Percentiles rank a stretch among this genome's conserved stretches.
phyloP scores from a whole-genome alignment of 1,140 invertebrate genomes.

The Habropoda laboriosa region DNA sequence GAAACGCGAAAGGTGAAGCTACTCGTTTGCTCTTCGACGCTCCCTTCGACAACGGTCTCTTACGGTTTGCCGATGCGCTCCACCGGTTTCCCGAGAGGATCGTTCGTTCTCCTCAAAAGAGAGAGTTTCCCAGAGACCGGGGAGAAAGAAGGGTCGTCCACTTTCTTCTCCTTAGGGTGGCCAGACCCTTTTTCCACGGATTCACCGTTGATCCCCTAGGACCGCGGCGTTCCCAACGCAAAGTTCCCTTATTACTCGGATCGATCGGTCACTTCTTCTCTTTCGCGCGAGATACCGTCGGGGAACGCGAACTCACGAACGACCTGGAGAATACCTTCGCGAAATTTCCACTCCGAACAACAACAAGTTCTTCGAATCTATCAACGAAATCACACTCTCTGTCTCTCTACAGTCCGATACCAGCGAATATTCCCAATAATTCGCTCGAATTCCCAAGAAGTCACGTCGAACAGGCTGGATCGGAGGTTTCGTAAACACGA shows the following conservation, averaged over 20 bases:
- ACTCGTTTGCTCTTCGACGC: constrained; percentile 21
- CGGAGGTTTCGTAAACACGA: too few species aligned
- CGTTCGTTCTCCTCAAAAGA: constrained; percentile 43
- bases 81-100: constrained; percentile 56
- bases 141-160: constrained; percentile 47
- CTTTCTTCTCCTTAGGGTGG: constrained; percentile 50
- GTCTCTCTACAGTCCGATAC: too few species aligned
- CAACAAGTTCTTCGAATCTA: too few species aligned
- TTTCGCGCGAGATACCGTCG: too few species aligned
- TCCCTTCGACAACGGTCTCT: constrained; percentile 37
- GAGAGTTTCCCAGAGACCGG: constrained; percentile 33
- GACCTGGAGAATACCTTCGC: too few species aligned
- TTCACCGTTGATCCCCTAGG: constrained; percentile 33
- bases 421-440: too few species aligned
- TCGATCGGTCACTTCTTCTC: constrained; percentile 53
- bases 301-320: too few species aligned
- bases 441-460: too few species aligned
- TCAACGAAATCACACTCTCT: too few species aligned
- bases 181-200: constrained; percentile 34
- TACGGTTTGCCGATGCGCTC: constrained; percentile 40
- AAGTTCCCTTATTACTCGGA: constrained; percentile 61
- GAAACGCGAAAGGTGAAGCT: neutral
- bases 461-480: too few species aligned
- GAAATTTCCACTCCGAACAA: too few species aligned
- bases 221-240: constrained; percentile 23